A percentile compares a stretch with the other conserved stretches of the same genome.
These are phyloP conservation scores for Myzus persicae DNA, from an alignment of 1,140 invertebrate genomes.

Conservation along the genomic window DNA sequence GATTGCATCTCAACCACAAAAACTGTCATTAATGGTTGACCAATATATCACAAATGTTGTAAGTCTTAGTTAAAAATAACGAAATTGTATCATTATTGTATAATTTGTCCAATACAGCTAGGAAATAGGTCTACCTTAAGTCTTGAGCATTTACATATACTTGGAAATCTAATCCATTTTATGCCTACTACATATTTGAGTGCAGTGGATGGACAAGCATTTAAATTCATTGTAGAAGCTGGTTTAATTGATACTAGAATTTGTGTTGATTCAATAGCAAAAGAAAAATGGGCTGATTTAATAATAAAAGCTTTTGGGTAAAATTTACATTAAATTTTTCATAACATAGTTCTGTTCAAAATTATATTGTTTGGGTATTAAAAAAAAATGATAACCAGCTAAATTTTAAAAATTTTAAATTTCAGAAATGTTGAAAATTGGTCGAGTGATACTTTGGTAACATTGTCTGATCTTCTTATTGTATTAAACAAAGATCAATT, in stretches of 20 bases:
- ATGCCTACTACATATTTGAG: slow-evolving; percentile 3
- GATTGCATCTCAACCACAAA: background rate
- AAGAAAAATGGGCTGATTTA: slow-evolving; percentile 42
- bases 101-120: background rate
- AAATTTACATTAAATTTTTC: background rate
- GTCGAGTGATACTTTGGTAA: slow-evolving; percentile 34
- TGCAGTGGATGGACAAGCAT: slow-evolving; percentile 20
- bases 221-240: slow-evolving; percentile 25
- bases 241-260: slow-evolving; percentile 47
- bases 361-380: background rate
- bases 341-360: background rate
- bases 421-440: slow-evolving; percentile 35
- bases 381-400: background rate
- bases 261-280: slow-evolving; percentile 43
- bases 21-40: slow-evolving; percentile 17
- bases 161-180: slow-evolving; percentile 57
- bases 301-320: slow-evolving; percentile 48
- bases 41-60: slow-evolving; percentile 27
- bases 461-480: slow-evolving; percentile 45
- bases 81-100: background rate
- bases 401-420: background rate
- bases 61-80: background rate
- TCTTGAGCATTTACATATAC: slow-evolving; percentile 33
- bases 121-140: slow-evolving; percentile 26
- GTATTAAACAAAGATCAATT: slow-evolving; percentile 43